These are phyloP conservation scores for Eupithecia tripunctaria DNA, from an alignment of 2,888 invertebrate species.

Conservation along the genomic window DNA sequence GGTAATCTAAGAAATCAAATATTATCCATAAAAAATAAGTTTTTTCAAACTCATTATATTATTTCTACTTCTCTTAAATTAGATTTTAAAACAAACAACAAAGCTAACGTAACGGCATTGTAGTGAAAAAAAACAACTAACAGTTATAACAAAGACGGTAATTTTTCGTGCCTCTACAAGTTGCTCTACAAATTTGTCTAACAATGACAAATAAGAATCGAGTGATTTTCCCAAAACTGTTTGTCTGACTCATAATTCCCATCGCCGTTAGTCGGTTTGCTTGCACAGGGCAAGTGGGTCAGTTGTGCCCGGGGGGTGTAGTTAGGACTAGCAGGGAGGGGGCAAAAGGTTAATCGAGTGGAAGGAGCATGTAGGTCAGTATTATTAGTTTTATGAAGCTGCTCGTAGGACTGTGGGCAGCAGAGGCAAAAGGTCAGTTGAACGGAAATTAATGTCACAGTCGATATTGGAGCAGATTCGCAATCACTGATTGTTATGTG, in stretches of 20 bases:
- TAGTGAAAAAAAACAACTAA: neutral
- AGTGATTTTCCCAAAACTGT: conserved; percentile 37
- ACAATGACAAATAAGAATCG: conserved; percentile 12
- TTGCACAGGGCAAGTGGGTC: conserved; percentile 30
- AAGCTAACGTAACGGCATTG: neutral
- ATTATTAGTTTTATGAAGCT: neutral
- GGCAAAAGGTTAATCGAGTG: neutral
- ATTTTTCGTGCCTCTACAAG: neutral
- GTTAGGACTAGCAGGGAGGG: conserved; percentile 5
- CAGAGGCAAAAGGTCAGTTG: neutral
- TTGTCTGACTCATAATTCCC: conserved; percentile 37
- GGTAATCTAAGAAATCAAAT: too few species aligned
- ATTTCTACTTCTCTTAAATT: neutral
- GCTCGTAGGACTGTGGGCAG: neutral
- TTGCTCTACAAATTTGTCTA: conserved; percentile 7
- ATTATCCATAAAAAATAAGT: too few species aligned
- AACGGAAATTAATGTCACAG: neutral
- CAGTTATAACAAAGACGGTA: neutral
- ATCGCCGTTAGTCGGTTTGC: conserved; percentile 37
- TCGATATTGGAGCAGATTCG: neutral
- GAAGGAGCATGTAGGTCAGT: conserved; percentile 6
- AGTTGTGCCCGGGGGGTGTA: conserved; percentile 20
- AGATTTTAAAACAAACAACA: neutral
- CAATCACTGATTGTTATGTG: neutral
- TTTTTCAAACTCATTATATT: too few species aligned